Percentiles rank a stretch among this genome's conserved stretches.
Conservation (phyloP, 2,797 vertebrate species). For the Tinamus major region DNA sequence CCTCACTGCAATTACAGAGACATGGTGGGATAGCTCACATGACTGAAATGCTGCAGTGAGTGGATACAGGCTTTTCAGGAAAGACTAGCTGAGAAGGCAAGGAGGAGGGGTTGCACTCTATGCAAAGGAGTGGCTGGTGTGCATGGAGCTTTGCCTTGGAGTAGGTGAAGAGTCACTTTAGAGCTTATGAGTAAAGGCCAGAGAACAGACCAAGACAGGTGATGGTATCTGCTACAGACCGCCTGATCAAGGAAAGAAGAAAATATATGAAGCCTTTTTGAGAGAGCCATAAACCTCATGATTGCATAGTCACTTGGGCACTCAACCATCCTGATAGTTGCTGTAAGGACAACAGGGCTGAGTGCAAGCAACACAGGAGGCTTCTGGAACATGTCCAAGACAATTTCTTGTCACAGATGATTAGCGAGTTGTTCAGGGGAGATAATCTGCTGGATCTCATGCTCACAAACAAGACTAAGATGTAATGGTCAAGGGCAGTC, state of each 20-base stretch:
- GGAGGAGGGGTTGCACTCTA: neutral
- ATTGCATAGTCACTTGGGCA: neutral
- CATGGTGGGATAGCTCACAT: neutral
- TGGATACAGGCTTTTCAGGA: conserved; percentile 51
- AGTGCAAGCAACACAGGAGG: fast-evolving
- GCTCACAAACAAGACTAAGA: neutral
- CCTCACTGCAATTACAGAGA: neutral
- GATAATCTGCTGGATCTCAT: neutral
- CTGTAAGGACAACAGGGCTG: neutral
- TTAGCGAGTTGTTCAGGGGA: neutral
- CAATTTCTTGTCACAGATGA: neutral
- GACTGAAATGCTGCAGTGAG: neutral
- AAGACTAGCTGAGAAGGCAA: conserved; percentile 18
- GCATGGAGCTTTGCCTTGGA: neutral
- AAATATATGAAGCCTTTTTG: neutral
- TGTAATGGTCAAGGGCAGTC: neutral
- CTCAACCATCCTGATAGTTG: neutral
- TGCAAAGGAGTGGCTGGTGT: neutral
- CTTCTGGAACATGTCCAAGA: neutral
- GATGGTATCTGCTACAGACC: neutral
- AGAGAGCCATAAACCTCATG: neutral
- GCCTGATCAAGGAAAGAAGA: neutral
- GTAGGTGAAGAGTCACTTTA: neutral
- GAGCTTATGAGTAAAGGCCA: neutral
- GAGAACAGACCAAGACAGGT: neutral